These are phyloP conservation scores for Artemia sp. DNA, from an alignment of 2,888 invertebrate species.

Conservation along the genomic window DNA sequence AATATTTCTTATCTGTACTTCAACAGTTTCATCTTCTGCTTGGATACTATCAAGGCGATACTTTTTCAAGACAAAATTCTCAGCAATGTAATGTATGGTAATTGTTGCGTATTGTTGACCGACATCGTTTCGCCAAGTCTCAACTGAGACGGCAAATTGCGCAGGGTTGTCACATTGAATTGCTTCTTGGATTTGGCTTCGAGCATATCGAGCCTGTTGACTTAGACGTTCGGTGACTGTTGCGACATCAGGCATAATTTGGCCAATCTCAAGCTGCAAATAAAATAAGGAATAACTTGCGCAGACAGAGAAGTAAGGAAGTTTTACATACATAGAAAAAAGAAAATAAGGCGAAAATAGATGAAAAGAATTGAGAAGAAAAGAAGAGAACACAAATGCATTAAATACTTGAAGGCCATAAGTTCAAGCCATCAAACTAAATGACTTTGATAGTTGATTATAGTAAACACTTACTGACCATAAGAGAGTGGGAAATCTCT, in stretches of 20 bases:
- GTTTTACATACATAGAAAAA: too few relatives aligned
- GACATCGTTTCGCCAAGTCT: background rate
- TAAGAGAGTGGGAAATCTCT: too few relatives aligned
- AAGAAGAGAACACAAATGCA: too few relatives aligned
- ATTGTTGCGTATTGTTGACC: constrained; percentile 7
- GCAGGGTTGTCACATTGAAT: constrained; percentile 7
- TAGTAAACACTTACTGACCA: too few relatives aligned
- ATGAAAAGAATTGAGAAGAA: too few relatives aligned
- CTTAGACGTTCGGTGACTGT: background rate
- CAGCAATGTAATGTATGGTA: constrained; percentile 10
- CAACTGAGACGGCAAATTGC: constrained; percentile 12
- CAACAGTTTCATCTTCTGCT: background rate
- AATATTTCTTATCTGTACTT: constrained; percentile 2
- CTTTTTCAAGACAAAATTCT: background rate
- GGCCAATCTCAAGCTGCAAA: background rate
- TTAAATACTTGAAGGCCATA: too few relatives aligned
- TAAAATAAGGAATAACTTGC: background rate
- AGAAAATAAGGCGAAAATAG: too few relatives aligned
- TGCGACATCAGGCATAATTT: constrained; percentile 8
- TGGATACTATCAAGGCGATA: constrained; percentile 1
- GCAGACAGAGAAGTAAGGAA: background rate
- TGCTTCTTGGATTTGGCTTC: background rate
- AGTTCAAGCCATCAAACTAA: too few relatives aligned
- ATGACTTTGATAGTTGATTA: too few relatives aligned
- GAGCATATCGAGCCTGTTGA: background rate